Conservation (phyloP, 2,113 vertebrate genomes). For the Pseudorectes ferrugineus region DNA sequence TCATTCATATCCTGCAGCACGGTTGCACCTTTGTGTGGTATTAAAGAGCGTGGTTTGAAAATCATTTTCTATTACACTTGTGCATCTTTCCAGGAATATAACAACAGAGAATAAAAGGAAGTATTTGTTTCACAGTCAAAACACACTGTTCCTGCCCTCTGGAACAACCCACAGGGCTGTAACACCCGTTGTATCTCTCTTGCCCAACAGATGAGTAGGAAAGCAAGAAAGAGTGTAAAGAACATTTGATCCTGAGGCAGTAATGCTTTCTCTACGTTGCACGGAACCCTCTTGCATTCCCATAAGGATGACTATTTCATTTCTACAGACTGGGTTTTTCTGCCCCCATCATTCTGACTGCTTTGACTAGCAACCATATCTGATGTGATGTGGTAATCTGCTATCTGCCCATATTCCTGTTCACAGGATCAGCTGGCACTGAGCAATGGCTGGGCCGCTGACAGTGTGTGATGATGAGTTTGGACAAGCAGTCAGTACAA, state of each 20-base stretch:
- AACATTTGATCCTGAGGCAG: neutral
- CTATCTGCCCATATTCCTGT: neutral
- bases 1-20: neutral
- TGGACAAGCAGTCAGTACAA: slow-evolving; percentile 10
- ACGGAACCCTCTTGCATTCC: neutral
- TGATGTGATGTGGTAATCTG: neutral
- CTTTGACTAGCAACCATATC: neutral
- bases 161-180: neutral
- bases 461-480: neutral
- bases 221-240: neutral
- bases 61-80: neutral
- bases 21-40: neutral
- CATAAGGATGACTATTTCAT: accelerated
- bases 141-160: neutral
- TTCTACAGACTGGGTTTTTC: neutral
- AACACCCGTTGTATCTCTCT: neutral
- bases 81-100: neutral
- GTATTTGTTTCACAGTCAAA: neutral
- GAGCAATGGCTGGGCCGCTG: neutral
- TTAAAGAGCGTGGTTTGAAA: neutral
- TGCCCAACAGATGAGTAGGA: neutral
- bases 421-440: neutral
- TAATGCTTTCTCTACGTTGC: neutral
- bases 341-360: neutral
- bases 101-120: neutral